Evolutionary conservation across 1,140 invertebrate genomes (phyloP), one percentile per base, ranked within the genome.

Genomic region (Microplitis mediator): DNA sequence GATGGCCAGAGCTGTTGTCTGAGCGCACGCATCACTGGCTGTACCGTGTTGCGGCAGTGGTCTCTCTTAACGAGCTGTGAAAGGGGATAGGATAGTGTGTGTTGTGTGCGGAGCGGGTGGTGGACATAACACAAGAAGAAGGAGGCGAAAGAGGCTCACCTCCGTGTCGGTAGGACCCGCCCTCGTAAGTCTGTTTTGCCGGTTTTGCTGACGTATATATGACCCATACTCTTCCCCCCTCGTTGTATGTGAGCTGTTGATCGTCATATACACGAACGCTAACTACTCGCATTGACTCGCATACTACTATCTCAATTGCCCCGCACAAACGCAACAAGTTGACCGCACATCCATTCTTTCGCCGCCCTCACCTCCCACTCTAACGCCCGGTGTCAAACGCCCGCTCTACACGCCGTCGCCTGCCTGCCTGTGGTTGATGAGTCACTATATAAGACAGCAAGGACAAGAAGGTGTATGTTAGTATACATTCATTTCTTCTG

Each of bases 391-490:
- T 74, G 36, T 16, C 45, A 58, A 39, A 60, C 67, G 11, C 45
- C 73, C 69, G 69, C 74, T 52, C 66, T 66, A 65, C 71, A 56
- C 51, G 73, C 69, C 39, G 39, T 45, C 39, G 39, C 39, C 39
- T 45, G 39, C 39, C 39, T 45, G 39, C 76, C 64, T 72, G 71
- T 76, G 79, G 78, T 79, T 81, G 81, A 86, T 86, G 85, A 85
- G 80, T 84, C 81, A 85, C 82, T 86, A 86, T 86, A 86, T 85
- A 86, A 86, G 84, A 83, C 82, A 82, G 84, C 84, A 87, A 87
- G 84, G 84, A 86, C 83, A 85, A 84, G 83, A 85, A 84, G 80
- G 82, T 83, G 80, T 85, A 85, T 84, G 82, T 82, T 85, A 86
- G 85, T 85, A 81, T 80, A 84, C 80, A 85, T 76, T 84, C 81